phyloP scores from a whole-genome alignment of 2,888 invertebrate genomes.

The Cephus spinipes region DNA sequence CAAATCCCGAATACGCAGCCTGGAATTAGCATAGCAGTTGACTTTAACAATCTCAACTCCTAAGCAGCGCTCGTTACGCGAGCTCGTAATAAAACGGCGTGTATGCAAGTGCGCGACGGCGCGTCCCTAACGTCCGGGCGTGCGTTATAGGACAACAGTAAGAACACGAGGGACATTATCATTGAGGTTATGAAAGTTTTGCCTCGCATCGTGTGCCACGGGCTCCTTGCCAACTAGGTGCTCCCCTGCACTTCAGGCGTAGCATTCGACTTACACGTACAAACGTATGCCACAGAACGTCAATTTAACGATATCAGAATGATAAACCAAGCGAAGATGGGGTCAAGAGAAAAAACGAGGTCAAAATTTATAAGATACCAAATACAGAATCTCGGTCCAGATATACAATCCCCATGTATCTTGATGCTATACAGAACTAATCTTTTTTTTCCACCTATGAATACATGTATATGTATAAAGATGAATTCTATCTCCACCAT shows the following conservation, averaged over 20 bases:
- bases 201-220: not conserved
- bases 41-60: slow-evolving; percentile 43
- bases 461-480: too few species aligned
- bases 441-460: too few species aligned
- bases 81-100: not conserved
- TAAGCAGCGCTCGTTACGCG: slow-evolving; percentile 35
- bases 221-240: slow-evolving; percentile 7
- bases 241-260: not conserved
- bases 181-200: slow-evolving; percentile 7
- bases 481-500: too few species aligned
- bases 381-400: too few species aligned
- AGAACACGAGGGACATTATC: not conserved
- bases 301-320: not conserved
- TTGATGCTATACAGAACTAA: too few species aligned
- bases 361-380: too few species aligned
- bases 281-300: not conserved
- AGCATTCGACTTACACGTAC: too few species aligned
- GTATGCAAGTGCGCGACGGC: slow-evolving; percentile 1
- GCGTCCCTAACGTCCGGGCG: not conserved
- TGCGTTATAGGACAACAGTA: too few species aligned
- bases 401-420: too few species aligned
- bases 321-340: too few species aligned
- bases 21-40: slow-evolving; percentile 42
- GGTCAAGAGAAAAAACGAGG: too few species aligned
- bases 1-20: slow-evolving; percentile 42